Conservation (phyloP, 1,140 invertebrate species). For the Samia ricini region DNA sequence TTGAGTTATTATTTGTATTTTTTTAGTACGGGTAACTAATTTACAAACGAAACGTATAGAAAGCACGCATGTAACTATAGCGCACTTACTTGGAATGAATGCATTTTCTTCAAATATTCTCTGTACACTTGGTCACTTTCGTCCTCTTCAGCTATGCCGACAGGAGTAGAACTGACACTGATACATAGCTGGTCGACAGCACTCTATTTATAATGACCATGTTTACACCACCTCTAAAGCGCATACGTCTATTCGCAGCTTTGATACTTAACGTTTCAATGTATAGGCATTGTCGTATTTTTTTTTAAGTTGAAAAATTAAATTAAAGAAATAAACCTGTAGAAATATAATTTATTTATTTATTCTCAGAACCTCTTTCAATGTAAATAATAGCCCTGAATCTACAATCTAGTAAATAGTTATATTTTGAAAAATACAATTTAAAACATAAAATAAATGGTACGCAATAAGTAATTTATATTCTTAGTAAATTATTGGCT, state of each 20-base stretch:
- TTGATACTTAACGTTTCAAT: background rate
- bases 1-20: background rate
- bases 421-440: too few relatives aligned
- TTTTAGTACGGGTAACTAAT: background rate
- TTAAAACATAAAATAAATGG: too few relatives aligned
- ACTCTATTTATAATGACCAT: constrained; percentile 58
- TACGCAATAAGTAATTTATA: too few relatives aligned
- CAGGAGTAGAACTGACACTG: constrained; percentile 64
- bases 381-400: too few relatives aligned
- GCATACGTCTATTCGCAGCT: background rate
- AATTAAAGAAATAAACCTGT: too few relatives aligned
- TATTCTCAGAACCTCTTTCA: too few relatives aligned
- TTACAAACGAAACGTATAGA: background rate
- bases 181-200: constrained; percentile 21
- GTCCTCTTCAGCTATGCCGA: constrained; percentile 57
- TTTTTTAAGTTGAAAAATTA: too few relatives aligned
- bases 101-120: constrained; percentile 37
- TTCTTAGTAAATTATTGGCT: too few relatives aligned
- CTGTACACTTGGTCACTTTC: constrained; percentile 46
- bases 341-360: too few relatives aligned
- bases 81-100: constrained; percentile 56
- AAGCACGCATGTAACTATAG: background rate
- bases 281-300: background rate
- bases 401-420: too few relatives aligned
- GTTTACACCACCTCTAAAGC: constrained; percentile 45